These are phyloP conservation scores for Archips crataeganus DNA, from an alignment of 2,888 invertebrate species.

Conservation along the genomic window DNA sequence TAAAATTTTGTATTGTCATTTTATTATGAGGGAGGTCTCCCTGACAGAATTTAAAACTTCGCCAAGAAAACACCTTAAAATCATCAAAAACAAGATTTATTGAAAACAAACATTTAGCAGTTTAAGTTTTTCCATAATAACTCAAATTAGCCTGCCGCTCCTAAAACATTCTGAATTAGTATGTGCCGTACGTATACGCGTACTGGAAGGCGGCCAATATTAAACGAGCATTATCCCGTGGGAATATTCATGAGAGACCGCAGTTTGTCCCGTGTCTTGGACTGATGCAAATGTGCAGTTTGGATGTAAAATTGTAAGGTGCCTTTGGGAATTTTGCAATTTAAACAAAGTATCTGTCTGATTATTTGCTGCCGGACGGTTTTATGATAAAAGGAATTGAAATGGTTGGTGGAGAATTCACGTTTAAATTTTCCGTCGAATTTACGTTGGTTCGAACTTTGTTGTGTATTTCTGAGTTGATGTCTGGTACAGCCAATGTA, in stretches of 20 bases:
- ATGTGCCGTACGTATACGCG: slow-evolving; percentile 16
- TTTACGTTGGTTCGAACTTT: neutral
- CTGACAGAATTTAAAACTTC: too few species aligned
- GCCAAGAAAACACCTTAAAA: too few species aligned
- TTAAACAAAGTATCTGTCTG: neutral
- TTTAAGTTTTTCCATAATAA: neutral
- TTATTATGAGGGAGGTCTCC: too few species aligned
- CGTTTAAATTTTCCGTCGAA: too few species aligned
- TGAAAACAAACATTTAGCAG: too few species aligned
- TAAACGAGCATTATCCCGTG: slow-evolving; percentile 56
- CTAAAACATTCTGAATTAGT: slow-evolving; percentile 26
- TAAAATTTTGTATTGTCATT: neutral
- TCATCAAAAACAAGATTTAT: too few species aligned
- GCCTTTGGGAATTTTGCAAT: neutral
- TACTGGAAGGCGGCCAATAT: slow-evolving; percentile 52
- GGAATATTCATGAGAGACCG: slow-evolving; percentile 65
- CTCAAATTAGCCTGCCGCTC: slow-evolving; percentile 2
- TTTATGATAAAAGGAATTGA: neutral
- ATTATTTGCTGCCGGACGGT: neutral
- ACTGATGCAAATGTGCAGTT: slow-evolving; percentile 33
- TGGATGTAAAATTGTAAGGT: slow-evolving; percentile 12
- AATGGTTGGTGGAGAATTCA: neutral
- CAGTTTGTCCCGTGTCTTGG: slow-evolving; percentile 42
- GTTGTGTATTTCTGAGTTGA: neutral
- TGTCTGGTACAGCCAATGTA: neutral